Base-by-base conservation (phyloP, 2,113 vertebrate species). In the Nibea coibor region DNA sequence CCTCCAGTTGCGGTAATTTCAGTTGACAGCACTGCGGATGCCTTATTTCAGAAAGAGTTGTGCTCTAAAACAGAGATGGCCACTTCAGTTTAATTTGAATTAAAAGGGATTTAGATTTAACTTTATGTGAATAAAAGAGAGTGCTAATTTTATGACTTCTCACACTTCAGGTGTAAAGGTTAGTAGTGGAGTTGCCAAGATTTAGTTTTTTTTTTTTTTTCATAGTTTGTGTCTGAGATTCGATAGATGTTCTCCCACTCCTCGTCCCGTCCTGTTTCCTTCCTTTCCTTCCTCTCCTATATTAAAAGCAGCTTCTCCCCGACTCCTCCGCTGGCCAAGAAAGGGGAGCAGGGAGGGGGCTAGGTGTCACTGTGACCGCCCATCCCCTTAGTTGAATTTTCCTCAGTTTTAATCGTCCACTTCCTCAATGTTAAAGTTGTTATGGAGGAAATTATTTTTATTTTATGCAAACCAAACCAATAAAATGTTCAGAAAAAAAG, bases 401-500 rank as follows among this genome's bases (percentile, higher is more conserved):
- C 45, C 19, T 87, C 71, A 61, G 54, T 88, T 78, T 78, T 86
- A 88, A 83, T 87, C 86, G 85, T 92, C 90, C 94, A 83, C 64
- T 84, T 90, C 78, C 65, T 88, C 65, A 57, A 89, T 74, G 69
- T 82, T 62, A 35, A 85, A 88, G 76, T 76, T 57, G 17, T 87
- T 89, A 90, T 89, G 68, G 70, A 85, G 81, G 75, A 87, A 78
- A 89, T 91, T 92, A 88, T 90, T 91, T 91, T 88, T 90, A 89
- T 91, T 87, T 79, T 78, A 61, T 86, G 76, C 58, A 39, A 39
- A 39, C 35, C 35, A 87, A 94, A 93, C 93, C 83, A 96, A 94
- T 94, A 93, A 93, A 95, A 90, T 79, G 24, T 88, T 85, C 31
- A 81, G 64, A 80, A 83, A 72, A 35, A 39, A 76, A 72, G 1